Evolutionary conservation across 1,140 invertebrate species (phyloP), one percentile per base, ranked within the genome.

Genomic region (Lordiphosa clarofinis): DNA sequence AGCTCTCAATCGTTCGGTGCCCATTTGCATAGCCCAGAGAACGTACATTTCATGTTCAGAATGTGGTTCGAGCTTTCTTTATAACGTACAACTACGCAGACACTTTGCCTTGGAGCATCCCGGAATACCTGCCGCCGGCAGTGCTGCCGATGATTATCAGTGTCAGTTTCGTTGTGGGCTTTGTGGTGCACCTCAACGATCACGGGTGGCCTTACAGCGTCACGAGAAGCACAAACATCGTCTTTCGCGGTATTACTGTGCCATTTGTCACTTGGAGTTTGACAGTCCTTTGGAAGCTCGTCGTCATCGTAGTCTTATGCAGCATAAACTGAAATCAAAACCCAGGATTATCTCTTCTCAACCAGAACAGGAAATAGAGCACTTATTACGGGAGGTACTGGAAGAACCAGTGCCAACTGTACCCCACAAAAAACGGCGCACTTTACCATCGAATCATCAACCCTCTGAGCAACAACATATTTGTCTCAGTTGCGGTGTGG

Each of bases 1-100:
- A 1, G 93, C 93, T 31, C 93, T 95, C 64, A 95, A 95, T 84
- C 91, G 93, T 64, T 95, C 94, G 0, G 93, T 95, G 56, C 94
- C 95, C 1, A 93, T 96, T 53, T 92, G 95, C 43, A 94, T 96
- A 56, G 91, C 93, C 60, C 93, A 94, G 71, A 92, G 93, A 46
- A 91, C 60, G 0, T 50, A 9, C 0, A 24, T 82, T 24, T 24
- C 37, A 11, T 84, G 78, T 11, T 87, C 89, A 9, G 91, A 90
- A 11, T 95, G 94, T 74, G 69, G 87, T 6, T 87, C 91, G 44
- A 90, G 91, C 31, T 95, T 95, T 84, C 89, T 92, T 11, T 94
- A 93, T 56, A 95, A 95, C 64, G 87, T 93, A 2, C 92, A 95
- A 70, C 87, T 95, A n/a, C 91, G 92, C 4, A 82, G 90, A 5